Conservation (phyloP, 2,113 vertebrate genomes). For the Phalacrocorax carbo region DNA sequence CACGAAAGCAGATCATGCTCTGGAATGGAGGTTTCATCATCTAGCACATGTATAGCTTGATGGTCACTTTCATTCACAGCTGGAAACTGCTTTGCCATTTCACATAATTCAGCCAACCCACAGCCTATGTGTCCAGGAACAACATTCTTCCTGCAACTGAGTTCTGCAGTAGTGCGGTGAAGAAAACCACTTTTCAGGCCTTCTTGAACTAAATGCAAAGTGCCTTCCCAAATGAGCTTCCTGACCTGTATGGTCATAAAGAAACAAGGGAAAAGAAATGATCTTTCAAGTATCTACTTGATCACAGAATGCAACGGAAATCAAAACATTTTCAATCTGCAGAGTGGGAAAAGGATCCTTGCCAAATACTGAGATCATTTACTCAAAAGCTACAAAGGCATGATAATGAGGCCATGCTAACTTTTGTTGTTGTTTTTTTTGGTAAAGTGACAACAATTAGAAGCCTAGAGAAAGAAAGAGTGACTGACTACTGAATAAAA, state of each 20-base stretch:
- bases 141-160: not conserved
- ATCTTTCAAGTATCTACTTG: not conserved
- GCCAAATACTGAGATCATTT: not conserved
- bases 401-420: not conserved
- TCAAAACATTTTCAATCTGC: not conserved
- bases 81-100: slow-evolving; percentile 87
- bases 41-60: slow-evolving; percentile 45
- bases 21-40: slow-evolving; percentile 37
- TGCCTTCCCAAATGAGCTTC: slow-evolving; percentile 81
- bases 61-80: slow-evolving; percentile 51
- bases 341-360: not conserved
- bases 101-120: slow-evolving; percentile 85
- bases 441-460: not conserved
- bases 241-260: slow-evolving; percentile 75
- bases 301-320: not conserved
- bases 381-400: not conserved
- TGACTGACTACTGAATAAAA: not conserved
- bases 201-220: slow-evolving; percentile 78
- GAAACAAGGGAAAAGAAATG: not conserved
- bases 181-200: slow-evolving; percentile 78
- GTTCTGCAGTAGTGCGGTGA: not conserved
- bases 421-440: not conserved
- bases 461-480: not conserved
- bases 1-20: slow-evolving; percentile 81
- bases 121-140: slow-evolving; percentile 55